A percentile compares a stretch with the other conserved stretches of the same genome.
Conservation (phyloP, 2,888 invertebrate genomes). For the Anodontia alba region DNA sequence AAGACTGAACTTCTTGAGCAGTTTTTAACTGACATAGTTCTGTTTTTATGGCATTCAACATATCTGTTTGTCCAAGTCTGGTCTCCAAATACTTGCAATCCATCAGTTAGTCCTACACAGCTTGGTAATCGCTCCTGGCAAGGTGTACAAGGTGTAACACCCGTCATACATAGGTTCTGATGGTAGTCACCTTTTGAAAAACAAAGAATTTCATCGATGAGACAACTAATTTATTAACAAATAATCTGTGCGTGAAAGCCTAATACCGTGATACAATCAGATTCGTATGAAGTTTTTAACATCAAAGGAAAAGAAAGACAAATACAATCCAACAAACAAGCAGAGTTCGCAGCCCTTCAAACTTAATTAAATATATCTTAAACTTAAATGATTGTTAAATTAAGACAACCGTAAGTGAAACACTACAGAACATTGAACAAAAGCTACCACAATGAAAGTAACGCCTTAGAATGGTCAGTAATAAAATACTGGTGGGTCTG, state of each 20-base stretch:
- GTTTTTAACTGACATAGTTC: conserved; percentile 52
- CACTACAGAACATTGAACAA: too few relatives aligned
- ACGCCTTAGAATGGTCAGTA: too few relatives aligned
- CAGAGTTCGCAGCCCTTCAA: too few relatives aligned
- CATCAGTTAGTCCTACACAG: conserved; percentile 61
- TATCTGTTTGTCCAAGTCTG: conserved; percentile 58
- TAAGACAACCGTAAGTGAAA: too few relatives aligned
- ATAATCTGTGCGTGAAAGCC: background rate
- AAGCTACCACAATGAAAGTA: too few relatives aligned
- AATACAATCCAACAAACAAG: too few relatives aligned
- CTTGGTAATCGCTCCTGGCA: conserved; percentile 62
- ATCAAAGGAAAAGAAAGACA: too few relatives aligned
- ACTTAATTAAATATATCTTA: too few relatives aligned
- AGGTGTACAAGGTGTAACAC: conserved; percentile 47
- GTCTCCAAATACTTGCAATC: conserved; percentile 50
- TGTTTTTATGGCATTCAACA: conserved; percentile 57
- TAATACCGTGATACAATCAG: background rate
- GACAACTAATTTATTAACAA: background rate
- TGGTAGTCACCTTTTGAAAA: conserved; percentile 58
- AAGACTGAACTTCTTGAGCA: conserved; percentile 51
- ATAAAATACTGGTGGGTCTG: too few relatives aligned
- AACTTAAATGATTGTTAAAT: too few relatives aligned
- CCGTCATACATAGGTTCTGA: conserved; percentile 50
- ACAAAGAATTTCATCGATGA: background rate
- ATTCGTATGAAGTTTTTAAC: too few relatives aligned